Percentiles rank a stretch among this genome's conserved stretches.
phyloP scores from a whole-genome alignment of 2,113 vertebrate genomes.

The Tichodroma muraria region DNA sequence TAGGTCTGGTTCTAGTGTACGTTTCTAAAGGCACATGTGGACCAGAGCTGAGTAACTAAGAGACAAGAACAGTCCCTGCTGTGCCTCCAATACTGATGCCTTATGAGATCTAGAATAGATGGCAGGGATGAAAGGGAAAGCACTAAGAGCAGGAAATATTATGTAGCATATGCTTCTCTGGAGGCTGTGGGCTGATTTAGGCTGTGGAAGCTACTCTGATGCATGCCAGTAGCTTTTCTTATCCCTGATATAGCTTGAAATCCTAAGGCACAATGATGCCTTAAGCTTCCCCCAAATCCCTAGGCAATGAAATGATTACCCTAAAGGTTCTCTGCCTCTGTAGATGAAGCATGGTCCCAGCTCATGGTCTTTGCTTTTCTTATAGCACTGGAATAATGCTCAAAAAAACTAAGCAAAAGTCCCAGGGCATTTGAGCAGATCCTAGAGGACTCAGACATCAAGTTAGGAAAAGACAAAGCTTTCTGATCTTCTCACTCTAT shows the following conservation, averaged over 20 bases:
- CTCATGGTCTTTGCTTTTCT: neutral
- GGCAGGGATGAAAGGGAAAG: neutral
- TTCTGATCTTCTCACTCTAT: slow-evolving; percentile 32
- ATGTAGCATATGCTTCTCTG: neutral
- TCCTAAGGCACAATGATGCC: neutral
- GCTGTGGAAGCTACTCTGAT: neutral
- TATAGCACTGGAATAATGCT: neutral
- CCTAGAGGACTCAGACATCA: slow-evolving; percentile 6
- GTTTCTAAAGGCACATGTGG: neutral
- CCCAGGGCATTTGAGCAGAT: neutral
- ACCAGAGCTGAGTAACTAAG: neutral
- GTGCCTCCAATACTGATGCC: neutral
- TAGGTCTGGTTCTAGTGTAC: neutral
- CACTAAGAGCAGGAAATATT: neutral
- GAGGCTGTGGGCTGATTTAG: neutral
- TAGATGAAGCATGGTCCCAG: neutral
- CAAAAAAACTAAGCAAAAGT: neutral
- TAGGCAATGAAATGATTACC: slow-evolving; percentile 1
- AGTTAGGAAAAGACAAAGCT: slow-evolving; percentile 20
- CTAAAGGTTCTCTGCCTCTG: slow-evolving; percentile 16
- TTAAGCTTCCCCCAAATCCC: neutral
- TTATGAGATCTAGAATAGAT: neutral
- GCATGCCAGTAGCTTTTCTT: neutral
- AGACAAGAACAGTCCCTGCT: neutral
- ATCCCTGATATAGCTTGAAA: neutral